phyloP scores from a whole-genome alignment of 2,113 vertebrate species.

The Mustela nigripes region DNA sequence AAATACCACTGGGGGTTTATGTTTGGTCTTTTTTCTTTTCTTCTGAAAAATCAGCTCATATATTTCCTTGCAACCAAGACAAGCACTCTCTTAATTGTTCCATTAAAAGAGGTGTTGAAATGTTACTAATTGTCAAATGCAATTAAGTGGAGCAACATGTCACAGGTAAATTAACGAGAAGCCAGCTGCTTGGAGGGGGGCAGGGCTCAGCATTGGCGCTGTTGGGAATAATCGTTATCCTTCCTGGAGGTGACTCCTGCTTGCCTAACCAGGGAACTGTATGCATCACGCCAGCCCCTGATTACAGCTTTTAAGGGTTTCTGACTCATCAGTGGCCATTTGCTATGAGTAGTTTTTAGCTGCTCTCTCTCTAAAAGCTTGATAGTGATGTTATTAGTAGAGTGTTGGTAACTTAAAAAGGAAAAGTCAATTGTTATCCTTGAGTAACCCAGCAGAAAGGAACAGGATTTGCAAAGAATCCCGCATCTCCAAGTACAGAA shows the following conservation, averaged over 20 bases:
- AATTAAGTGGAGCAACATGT: slow-evolving; percentile 91
- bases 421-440: neutral
- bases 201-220: neutral
- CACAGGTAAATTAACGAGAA: slow-evolving; percentile 90
- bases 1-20: slow-evolving; percentile 58
- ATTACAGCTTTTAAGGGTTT: slow-evolving; percentile 23
- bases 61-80: slow-evolving; percentile 84
- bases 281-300: neutral
- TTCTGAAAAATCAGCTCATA: slow-evolving; percentile 82
- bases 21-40: slow-evolving; percentile 67
- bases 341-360: slow-evolving; percentile 32
- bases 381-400: neutral
- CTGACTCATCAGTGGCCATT: slow-evolving; percentile 41
- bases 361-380: slow-evolving; percentile 37
- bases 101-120: slow-evolving; percentile 91
- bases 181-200: slow-evolving; percentile 81
- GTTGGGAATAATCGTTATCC: slow-evolving; percentile 38
- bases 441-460: neutral
- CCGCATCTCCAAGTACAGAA: neutral
- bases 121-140: slow-evolving; percentile 91
- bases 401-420: slow-evolving; percentile 11
- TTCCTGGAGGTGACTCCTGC: slow-evolving; percentile 31
- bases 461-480: neutral
- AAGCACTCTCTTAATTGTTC: slow-evolving; percentile 87
- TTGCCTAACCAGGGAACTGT: neutral